Conservation (phyloP, 2,888 invertebrate genomes). For the Platycheirus albimanus region DNA sequence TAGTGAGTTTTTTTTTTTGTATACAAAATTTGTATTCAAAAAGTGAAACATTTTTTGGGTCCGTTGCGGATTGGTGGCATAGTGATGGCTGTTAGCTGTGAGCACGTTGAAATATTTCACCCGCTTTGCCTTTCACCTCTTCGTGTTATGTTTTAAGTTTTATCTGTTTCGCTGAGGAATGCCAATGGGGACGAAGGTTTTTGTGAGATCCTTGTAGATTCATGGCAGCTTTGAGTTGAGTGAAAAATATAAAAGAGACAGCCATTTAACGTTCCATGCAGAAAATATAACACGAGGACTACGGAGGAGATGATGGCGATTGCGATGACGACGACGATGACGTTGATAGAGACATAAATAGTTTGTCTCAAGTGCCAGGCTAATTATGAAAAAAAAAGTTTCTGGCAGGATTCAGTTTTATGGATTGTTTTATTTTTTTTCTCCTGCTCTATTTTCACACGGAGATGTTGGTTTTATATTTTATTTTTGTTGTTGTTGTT, state of each 20-base stretch:
- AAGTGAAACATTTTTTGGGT: slow-evolving; percentile 72
- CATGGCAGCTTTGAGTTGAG: slow-evolving; percentile 32
- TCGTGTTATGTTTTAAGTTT: slow-evolving; percentile 57
- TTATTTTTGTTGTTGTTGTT: background rate
- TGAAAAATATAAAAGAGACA: slow-evolving; percentile 24
- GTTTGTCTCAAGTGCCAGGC: slow-evolving; percentile 64
- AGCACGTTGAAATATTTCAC: slow-evolving; percentile 59
- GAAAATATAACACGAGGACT: slow-evolving; percentile 35
- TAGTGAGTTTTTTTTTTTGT: slow-evolving; percentile 24
- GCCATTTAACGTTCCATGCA: slow-evolving; percentile 45
- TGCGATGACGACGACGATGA: background rate
- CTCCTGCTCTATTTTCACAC: background rate
- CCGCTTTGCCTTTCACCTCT: slow-evolving; percentile 46
- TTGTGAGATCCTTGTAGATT: slow-evolving; percentile 17
- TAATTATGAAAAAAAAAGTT: slow-evolving; percentile 49
- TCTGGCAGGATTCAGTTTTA: slow-evolving; percentile 13
- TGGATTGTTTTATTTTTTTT: background rate
- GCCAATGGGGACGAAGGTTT: slow-evolving; percentile 57
- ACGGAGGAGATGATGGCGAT: too few species aligned
- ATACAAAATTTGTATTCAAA: slow-evolving; percentile 71
- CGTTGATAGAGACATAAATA: slow-evolving; percentile 58
- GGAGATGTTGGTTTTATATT: background rate
- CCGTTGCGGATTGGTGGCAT: slow-evolving; percentile 52
- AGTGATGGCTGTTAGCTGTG: slow-evolving; percentile 51
- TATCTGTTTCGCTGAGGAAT: slow-evolving; percentile 39